Conservation (phyloP, 2,888 invertebrate species). For the Trimorus sp. region DNA sequence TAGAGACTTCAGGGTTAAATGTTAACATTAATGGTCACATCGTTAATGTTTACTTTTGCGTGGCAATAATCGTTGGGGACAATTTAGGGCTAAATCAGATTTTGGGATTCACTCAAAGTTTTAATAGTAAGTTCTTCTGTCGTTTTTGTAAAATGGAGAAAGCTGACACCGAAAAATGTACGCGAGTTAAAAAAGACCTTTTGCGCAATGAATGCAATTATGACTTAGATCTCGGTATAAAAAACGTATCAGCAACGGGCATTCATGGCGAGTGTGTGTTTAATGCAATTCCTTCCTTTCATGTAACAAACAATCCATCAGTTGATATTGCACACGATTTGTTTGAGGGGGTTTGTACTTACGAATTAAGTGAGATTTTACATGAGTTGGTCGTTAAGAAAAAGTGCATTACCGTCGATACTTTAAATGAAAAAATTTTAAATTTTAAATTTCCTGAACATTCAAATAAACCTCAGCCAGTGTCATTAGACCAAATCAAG, state of each 20-base stretch:
- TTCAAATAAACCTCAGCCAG: slow-evolving; percentile 19
- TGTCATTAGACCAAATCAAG: slow-evolving; percentile 10
- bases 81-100: slow-evolving; percentile 10
- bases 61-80: slow-evolving; percentile 7
- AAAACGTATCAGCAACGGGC: background rate
- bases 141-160: background rate
- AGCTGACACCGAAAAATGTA: background rate
- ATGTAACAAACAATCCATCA: slow-evolving; percentile 10
- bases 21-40: background rate
- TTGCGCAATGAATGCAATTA: background rate
- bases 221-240: background rate
- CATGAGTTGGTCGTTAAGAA: slow-evolving; percentile 11
- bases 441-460: slow-evolving; percentile 21
- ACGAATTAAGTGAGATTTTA: slow-evolving; percentile 18
- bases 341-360: slow-evolving; percentile 5
- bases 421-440: background rate
- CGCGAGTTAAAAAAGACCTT: background rate
- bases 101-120: background rate
- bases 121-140: background rate
- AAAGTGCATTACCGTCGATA: background rate
- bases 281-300: slow-evolving; percentile 11
- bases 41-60: background rate
- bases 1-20: background rate
- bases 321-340: slow-evolving; percentile 27
- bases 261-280: background rate